Evolutionary conservation across 2,797 vertebrate genomes (phyloP).

Genomic region (Coregonus ussuriensis): DNA sequence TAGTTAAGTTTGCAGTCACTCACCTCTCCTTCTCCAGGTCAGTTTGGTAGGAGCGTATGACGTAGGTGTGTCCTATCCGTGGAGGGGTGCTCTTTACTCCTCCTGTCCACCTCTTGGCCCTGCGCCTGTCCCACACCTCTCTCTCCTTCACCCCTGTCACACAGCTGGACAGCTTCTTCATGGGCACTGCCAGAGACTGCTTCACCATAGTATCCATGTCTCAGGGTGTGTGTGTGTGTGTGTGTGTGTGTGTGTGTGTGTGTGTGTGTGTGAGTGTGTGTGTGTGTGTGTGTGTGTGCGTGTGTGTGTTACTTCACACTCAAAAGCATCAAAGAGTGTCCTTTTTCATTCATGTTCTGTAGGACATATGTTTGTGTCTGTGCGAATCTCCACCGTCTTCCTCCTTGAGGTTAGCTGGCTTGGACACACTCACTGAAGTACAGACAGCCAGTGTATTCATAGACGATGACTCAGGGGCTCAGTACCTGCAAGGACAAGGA

Average conservation of each 20-base stretch:
- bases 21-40: slow-evolving; percentile 75
- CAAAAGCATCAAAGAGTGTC: slow-evolving; percentile 12
- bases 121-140: slow-evolving; percentile 30
- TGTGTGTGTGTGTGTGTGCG: not conserved
- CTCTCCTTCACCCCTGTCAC: slow-evolving; percentile 47
- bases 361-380: slow-evolving; percentile 17
- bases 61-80: not conserved
- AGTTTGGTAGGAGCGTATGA: slow-evolving; percentile 59
- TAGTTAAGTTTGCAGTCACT: slow-evolving; percentile 6
- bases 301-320: slow-evolving; percentile 7
- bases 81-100: slow-evolving; percentile 26
- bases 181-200: slow-evolving; percentile 63
- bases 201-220: slow-evolving; percentile 68
- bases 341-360: slow-evolving; percentile 49
- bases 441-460: not conserved
- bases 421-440: not conserved
- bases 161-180: slow-evolving; percentile 69
- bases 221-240: slow-evolving; percentile 13
- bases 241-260: slow-evolving; percentile 17
- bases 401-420: slow-evolving; percentile 2
- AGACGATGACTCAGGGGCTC: slow-evolving; percentile 47
- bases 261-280: slow-evolving; percentile 17
- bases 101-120: slow-evolving; percentile 35
- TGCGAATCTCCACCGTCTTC: slow-evolving; percentile 6
- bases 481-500: slow-evolving; percentile 57